Percentiles rank a stretch among this genome's conserved stretches.
Evolutionary conservation across 1,140 invertebrate genomes (phyloP).

Genomic region (Drosophila punjabiensis): DNA sequence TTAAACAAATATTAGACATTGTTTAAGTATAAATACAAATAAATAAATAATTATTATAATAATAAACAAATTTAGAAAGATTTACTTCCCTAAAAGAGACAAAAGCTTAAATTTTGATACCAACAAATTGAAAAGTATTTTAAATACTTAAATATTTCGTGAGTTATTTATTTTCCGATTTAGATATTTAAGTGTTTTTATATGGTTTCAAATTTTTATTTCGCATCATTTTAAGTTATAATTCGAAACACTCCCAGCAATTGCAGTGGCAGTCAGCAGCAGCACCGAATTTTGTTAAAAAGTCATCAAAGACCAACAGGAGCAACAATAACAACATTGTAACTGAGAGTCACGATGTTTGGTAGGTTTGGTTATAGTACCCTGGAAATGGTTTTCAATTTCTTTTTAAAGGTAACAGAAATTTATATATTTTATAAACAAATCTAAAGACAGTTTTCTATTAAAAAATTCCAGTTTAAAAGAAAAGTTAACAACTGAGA

Average conservation of each 20-base stretch:
- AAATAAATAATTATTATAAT: background rate
- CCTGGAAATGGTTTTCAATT: conserved; percentile 15
- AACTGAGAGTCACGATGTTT: conserved; percentile 69
- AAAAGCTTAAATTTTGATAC: too few relatives aligned
- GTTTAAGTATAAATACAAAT: background rate
- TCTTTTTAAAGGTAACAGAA: background rate
- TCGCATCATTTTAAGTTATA: background rate
- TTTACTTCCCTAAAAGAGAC: too few relatives aligned
- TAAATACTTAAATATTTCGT: too few relatives aligned
- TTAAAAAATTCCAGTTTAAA: background rate
- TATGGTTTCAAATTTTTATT: background rate
- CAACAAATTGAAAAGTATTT: too few relatives aligned
- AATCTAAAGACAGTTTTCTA: background rate
- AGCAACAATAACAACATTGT: conserved; percentile 54
- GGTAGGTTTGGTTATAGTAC: conserved; percentile 21
- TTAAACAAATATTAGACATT: too few relatives aligned
- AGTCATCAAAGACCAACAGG: conserved; percentile 77
- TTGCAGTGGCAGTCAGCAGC: conserved; percentile 39
- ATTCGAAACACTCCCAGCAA: conserved; percentile 23
- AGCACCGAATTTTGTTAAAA: conserved; percentile 74
- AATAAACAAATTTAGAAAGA: too few relatives aligned
- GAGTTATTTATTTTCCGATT: background rate
- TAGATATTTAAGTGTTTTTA: background rate
- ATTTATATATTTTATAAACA: background rate
- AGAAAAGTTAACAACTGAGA: background rate